phyloP scores from a whole-genome alignment of 2,888 invertebrate genomes.

The Hypolimnas misippus region DNA sequence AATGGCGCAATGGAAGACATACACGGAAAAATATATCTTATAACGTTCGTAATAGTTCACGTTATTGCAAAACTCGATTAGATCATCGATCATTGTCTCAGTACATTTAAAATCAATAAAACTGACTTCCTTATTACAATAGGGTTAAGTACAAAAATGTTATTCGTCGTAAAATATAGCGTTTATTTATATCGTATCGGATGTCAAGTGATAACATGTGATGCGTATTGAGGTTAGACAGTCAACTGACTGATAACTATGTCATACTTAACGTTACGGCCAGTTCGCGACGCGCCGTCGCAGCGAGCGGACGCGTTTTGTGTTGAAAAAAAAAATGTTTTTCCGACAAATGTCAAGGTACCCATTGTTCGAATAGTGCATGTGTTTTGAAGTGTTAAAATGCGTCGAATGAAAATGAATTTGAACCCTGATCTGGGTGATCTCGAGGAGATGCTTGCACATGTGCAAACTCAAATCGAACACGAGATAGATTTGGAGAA shows the following conservation, averaged over 20 bases:
- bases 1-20: conserved; percentile 19
- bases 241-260: conserved; percentile 44
- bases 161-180: conserved; percentile 25
- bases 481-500: conserved; percentile 75
- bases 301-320: conserved; percentile 52
- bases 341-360: conserved; percentile 16
- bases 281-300: conserved; percentile 43
- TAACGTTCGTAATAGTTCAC: background rate
- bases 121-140: conserved; percentile 31
- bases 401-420: conserved; percentile 71
- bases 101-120: conserved; percentile 20
- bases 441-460: conserved; percentile 78
- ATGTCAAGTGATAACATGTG: conserved; percentile 61
- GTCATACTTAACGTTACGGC: conserved; percentile 50
- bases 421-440: conserved; percentile 77
- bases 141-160: conserved; percentile 19
- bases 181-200: conserved; percentile 49
- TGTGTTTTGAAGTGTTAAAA: conserved; percentile 44
- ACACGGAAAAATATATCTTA: conserved; percentile 10
- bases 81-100: conserved; percentile 36
- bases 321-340: conserved; percentile 8
- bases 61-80: background rate
- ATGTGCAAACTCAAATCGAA: conserved; percentile 76
- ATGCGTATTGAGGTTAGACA: conserved; percentile 48
- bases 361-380: conserved; percentile 18